phyloP scores from a whole-genome alignment of 2,113 vertebrate species.

The Tachysurus vachellii region DNA sequence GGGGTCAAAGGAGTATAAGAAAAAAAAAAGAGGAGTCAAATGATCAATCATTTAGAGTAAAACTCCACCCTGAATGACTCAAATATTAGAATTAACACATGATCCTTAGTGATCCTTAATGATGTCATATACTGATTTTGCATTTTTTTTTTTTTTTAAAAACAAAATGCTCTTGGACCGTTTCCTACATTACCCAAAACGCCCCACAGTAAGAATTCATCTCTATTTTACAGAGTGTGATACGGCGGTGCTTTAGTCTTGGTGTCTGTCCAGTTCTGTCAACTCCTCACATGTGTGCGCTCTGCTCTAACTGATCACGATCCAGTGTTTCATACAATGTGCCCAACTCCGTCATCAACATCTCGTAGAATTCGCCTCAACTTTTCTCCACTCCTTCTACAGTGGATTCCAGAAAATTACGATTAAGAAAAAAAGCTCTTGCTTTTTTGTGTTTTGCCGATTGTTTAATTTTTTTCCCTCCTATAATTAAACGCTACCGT shows the following conservation, averaged over 20 bases:
- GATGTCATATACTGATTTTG: not conserved
- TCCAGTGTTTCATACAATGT: not conserved
- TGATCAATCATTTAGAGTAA: conserved; percentile 11
- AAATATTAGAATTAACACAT: not conserved
- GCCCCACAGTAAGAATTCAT: not conserved
- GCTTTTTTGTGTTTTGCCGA: not conserved
- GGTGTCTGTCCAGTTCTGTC: not conserved
- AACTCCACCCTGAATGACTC: not conserved
- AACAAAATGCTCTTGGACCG: not conserved
- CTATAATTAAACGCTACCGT: not conserved
- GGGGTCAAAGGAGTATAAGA: conserved; percentile 20
- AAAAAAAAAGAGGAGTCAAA: not conserved
- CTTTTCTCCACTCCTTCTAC: not conserved
- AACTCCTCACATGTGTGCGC: not conserved
- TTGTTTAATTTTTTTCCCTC: not conserved
- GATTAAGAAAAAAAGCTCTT: not conserved
- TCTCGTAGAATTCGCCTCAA: not conserved
- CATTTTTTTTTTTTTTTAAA: not conserved
- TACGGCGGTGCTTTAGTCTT: not conserved
- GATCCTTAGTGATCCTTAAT: too few species aligned
- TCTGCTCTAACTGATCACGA: not conserved
- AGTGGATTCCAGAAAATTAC: not conserved
- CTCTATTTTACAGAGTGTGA: not conserved
- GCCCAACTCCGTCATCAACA: not conserved
- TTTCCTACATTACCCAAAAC: not conserved